These are phyloP conservation scores for Mus caroli DNA, from an alignment of 2,797 vertebrate species.

Conservation along the genomic window DNA sequence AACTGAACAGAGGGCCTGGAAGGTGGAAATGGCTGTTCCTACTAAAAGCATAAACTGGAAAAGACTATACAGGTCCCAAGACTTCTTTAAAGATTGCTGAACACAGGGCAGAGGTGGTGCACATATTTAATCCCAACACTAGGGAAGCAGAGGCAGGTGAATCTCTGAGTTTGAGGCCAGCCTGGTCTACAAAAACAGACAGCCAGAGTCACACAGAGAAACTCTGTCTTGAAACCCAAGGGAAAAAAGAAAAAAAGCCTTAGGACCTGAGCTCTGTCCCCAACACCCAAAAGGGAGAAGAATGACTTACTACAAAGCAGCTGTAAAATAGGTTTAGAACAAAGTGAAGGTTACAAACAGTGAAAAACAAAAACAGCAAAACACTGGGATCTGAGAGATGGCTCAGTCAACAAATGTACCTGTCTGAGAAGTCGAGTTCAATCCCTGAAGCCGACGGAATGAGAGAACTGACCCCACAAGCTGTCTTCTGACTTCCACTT, in stretches of 20 bases:
- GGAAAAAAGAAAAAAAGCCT: not conserved
- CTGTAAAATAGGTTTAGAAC: conserved; percentile 43
- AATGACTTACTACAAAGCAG: conserved; percentile 47
- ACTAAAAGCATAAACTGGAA: conserved; percentile 33
- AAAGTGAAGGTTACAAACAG: conserved; percentile 38
- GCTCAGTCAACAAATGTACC: not conserved
- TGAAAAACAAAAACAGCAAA: not conserved
- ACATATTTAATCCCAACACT: not conserved
- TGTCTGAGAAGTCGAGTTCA: not conserved
- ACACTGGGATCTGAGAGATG: not conserved
- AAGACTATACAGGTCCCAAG: not conserved
- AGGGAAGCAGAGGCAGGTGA: not conserved
- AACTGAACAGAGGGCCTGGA: not conserved
- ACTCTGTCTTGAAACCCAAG: not conserved
- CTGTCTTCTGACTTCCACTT: not conserved
- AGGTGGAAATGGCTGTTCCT: not conserved
- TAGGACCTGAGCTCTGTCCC: not conserved
- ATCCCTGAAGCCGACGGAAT: not conserved
- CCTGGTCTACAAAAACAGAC: not conserved
- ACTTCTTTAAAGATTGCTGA: conserved; percentile 17
- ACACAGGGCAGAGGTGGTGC: not conserved
- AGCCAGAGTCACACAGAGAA: not conserved
- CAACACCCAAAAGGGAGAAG: conserved; percentile 13
- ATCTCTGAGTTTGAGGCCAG: not conserved
- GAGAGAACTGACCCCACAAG: not conserved